Evolutionary conservation across 2,113 vertebrate genomes (phyloP), one percentile per base, ranked within the genome.

Genomic region (Saimiri boliviensis): DNA sequence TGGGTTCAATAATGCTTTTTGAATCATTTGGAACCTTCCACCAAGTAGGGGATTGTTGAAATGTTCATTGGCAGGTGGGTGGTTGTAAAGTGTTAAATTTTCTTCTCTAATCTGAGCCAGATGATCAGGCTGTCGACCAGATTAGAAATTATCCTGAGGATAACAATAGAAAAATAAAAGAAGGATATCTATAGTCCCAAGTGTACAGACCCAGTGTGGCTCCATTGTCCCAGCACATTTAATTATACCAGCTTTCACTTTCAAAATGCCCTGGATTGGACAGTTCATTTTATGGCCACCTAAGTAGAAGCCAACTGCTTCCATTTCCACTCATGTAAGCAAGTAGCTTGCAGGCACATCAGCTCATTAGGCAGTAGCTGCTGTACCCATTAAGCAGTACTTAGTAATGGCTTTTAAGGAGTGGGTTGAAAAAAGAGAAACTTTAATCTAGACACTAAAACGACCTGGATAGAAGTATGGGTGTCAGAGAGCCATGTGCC

Each of bases 381-480:
- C 0, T 21, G 23, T 54, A 12, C 42, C 27, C 30, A 58, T 11
- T 27, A 81, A 89, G 27, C 23, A 25, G 68, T 40, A 23, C 35
- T 88, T 80, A 88, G 66, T 77, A 85, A 47, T 68, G 71, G 42
- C 88, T 89, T 94, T 90, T 71, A 58, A 49, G 71, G 76, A 79
- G 40, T 91, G 30, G 30, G 13, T 58, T 3, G 23, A 20, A 79
- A 20, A 58, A 77, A 79, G 76, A 35, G 5, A 42, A 49, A 20
- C 58, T 27, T 92, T 56, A n/a, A 1, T 40, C 6, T 71, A 93
- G 86, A 88, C 66, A 45, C 71, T 58, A 60, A 92, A 56, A 79
- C 74, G 16, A 42, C 14, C 4, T 20, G 23, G 45, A 66, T 20
- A 47, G 19, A 90, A 54, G 35, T 30, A 17, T 21, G 49, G 70